Evolutionary conservation across 1,140 invertebrate genomes (phyloP).

Genomic region (Euborellia annulipes): DNA sequence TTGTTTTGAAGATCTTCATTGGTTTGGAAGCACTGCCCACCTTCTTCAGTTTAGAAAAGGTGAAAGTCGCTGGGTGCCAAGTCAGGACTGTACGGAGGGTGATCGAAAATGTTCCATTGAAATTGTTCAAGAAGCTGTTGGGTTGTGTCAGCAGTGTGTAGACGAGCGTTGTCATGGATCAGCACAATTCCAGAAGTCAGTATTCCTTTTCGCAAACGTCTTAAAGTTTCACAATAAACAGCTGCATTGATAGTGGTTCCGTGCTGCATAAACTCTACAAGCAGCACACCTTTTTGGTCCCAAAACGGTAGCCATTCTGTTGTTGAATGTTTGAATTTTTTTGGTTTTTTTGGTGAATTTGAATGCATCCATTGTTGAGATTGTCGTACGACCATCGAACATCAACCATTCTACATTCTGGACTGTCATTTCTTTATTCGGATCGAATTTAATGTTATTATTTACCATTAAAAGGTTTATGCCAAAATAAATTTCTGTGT

Average conservation of each 20-base stretch:
- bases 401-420: too few species aligned
- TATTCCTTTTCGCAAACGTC: conserved; percentile 4
- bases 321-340: conserved; percentile 7
- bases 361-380: not conserved
- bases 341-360: conserved; percentile 6
- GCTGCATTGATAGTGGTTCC: conserved; percentile 9
- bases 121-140: conserved; percentile 10
- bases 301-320: conserved; percentile 9
- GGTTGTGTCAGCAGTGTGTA: conserved; percentile 15
- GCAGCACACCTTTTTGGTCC: conserved; percentile 7
- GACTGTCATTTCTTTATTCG: too few species aligned
- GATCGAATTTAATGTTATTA: too few species aligned
- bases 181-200: conserved; percentile 11
- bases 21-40: not conserved
- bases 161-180: conserved; percentile 19
- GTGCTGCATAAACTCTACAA: conserved; percentile 10
- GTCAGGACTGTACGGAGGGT: conserved; percentile 7
- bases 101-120: conserved; percentile 7
- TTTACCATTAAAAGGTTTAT: too few species aligned
- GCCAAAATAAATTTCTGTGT: too few species aligned
- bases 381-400: too few species aligned
- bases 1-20: conserved; percentile 7
- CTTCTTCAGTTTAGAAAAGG: conserved; percentile 4
- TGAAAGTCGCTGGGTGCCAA: conserved; percentile 4
- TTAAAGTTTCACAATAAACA: conserved; percentile 8